Base-by-base conservation (phyloP, 2,113 vertebrate genomes). In the Bagarius yarrelli region DNA sequence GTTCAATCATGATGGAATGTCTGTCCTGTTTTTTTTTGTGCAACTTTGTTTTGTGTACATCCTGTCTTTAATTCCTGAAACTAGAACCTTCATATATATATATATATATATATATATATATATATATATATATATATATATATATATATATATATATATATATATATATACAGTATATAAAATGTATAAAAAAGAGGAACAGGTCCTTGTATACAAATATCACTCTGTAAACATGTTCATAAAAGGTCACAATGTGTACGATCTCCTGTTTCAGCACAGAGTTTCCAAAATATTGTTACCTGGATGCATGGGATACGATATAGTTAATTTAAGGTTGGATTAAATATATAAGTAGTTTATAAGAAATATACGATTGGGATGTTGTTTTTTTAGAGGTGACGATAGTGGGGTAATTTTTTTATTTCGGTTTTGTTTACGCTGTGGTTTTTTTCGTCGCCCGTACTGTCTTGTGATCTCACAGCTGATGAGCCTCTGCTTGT, bases 371-470 rank as follows among this genome's bases (percentile, higher is more conserved):
- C 50, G 23, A 23, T 82, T 77, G 32, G 64, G 53, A 59, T 32
- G n/a, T 36, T 30, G 74, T 75, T 23, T 36, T 81, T 56, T 63
- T 14, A 63, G 74, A 64, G 69, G 57, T 50, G 77, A 66, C 61
- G 32, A 61, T 47, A 19, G 14, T 76, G 27, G 52, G 19, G 44
- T 3, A 12, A n/a, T 69, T n/a, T 64, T 57, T 19, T 36, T 32
- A 21, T n/a, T 74, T 74, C 73, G 15, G 14, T 74, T 76, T 60
- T 19, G 34, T 77, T 56, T 19, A 72, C 81, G 88, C 85, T 87
- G 86, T 80, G 69, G 81, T 80, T 80, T 82, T 81, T 81, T 82
- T 81, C 84, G 83, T 88, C 87, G 86, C 84, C 84, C 85, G 86
- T 91, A 61, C 85, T 80, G 88, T 84, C 73, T 67, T 83, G 87